Conservation (phyloP, 2,113 vertebrate genomes). For the Synodontis membranacea region DNA sequence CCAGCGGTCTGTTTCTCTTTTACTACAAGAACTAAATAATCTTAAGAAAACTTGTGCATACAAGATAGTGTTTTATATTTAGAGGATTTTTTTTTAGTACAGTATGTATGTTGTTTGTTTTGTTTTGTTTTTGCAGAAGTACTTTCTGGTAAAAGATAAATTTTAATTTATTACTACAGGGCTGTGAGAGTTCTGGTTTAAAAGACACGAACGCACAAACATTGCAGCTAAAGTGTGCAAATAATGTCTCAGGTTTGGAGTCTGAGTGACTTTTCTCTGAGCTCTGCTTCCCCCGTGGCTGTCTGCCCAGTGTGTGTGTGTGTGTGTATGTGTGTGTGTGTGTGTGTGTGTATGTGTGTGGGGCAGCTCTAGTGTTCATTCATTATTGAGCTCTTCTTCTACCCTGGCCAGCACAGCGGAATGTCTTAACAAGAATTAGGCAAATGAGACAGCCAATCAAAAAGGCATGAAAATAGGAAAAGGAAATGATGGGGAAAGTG, state of each 20-base stretch:
- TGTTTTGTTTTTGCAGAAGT: background rate
- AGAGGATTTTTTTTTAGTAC: background rate
- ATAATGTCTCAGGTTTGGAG: background rate
- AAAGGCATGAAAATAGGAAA: constrained; percentile 29
- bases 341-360: constrained; percentile 31
- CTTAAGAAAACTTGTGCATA: background rate
- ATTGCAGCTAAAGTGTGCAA: background rate
- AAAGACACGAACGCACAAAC: background rate
- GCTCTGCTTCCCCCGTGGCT: constrained; percentile 9
- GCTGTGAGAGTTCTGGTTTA: background rate
- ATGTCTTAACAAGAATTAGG: constrained; percentile 52
- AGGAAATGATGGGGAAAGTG: constrained; percentile 27
- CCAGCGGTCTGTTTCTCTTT: background rate
- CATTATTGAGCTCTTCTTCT: constrained; percentile 49
- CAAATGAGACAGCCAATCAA: constrained; percentile 50
- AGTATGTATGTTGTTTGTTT: background rate
- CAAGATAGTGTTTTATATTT: background rate
- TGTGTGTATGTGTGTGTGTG: constrained; percentile 19
- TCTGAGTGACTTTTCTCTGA: constrained; percentile 11
- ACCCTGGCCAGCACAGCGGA: constrained; percentile 24
- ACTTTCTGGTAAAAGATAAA: background rate
- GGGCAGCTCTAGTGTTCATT: constrained; percentile 37
- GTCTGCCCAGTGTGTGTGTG: constrained; percentile 24
- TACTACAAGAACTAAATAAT: background rate
- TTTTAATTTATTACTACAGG: background rate